These are phyloP conservation scores for Phylloscopus trochilus DNA, from an alignment of 2,113 vertebrate species.

Conservation along the genomic window DNA sequence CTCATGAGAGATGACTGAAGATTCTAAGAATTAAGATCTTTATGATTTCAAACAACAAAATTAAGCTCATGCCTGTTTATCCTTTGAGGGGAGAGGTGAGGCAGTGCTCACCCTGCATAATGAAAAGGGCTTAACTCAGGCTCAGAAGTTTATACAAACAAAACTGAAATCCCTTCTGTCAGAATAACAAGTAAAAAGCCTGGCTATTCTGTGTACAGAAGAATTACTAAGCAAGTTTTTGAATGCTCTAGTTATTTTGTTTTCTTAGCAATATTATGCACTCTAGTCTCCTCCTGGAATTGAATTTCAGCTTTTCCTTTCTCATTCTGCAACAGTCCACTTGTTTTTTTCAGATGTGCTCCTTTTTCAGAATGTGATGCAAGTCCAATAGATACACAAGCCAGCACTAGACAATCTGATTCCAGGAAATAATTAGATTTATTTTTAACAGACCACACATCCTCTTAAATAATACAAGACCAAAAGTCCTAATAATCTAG, in stretches of 20 bases:
- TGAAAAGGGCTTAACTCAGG: neutral
- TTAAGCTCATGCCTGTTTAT: neutral
- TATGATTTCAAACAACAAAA: neutral
- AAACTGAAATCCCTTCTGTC: neutral
- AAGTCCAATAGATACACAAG: accelerated
- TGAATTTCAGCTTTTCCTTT: neutral
- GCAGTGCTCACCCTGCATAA: neutral
- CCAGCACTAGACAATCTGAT: neutral
- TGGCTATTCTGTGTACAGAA: neutral
- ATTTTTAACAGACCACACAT: neutral
- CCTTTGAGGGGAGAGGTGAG: neutral
- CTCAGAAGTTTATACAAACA: neutral
- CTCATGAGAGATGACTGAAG: neutral
- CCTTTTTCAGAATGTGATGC: neutral
- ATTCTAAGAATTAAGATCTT: neutral
- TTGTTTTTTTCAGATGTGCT: neutral
- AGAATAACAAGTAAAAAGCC: neutral
- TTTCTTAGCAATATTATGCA: neutral
- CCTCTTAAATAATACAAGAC: neutral
- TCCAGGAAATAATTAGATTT: neutral
- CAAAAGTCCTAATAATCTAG: neutral
- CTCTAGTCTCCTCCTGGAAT: neutral
- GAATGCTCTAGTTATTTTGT: neutral
- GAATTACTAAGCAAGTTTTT: neutral
- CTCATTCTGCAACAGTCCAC: neutral